Base-by-base conservation (phyloP, 2,888 invertebrate species). In the Craniophora ligustri region DNA sequence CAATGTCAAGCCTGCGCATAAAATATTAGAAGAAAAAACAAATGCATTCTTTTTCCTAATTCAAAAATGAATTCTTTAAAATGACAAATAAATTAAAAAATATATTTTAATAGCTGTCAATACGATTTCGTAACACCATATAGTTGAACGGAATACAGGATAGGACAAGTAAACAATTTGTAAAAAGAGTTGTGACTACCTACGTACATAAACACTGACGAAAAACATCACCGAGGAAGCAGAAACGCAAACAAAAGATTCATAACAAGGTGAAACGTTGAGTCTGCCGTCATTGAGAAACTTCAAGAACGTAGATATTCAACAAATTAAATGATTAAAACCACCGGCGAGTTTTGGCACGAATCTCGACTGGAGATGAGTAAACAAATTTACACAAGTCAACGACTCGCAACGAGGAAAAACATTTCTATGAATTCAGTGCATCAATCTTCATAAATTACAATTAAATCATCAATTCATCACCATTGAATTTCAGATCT, bases 371-470 rank as follows among this genome's bases (percentile, higher is more conserved):
- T 67, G 67, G 66, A 67, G 78, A 82, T 90, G 89, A 89, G 84
- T 88, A 86, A 89, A 89, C 88, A 88, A 67, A 82, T 82, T 87
- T 84, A 64, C 70, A 67, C 53, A 77, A 84, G 91, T 91, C 91
- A 90, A 82, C 88, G 91, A 91, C 89, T 87, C 78, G 69, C 61
- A 54, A 69, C 60, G 76, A 63, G 70, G 62, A 80, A 78, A 80
- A 82, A 81, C 73, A 75, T 62, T 82, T 80, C 73, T 74, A 47
- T 42, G 79, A 77, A 82, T 56, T 62, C 58, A 55, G 41, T 59
- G 49, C 31, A 47, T 65, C 10, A 8, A 54, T 57, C 64, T 64
- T 57, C 18, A 50, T 50, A 57, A 51, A 39, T 48, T 45, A 21
- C 18, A 23, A 15, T 31, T 39, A 32, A 54, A 35, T 45, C 19